These are phyloP conservation scores for Drosophila ezoana DNA, from an alignment of 2,888 invertebrate genomes.

Conservation along the genomic window DNA sequence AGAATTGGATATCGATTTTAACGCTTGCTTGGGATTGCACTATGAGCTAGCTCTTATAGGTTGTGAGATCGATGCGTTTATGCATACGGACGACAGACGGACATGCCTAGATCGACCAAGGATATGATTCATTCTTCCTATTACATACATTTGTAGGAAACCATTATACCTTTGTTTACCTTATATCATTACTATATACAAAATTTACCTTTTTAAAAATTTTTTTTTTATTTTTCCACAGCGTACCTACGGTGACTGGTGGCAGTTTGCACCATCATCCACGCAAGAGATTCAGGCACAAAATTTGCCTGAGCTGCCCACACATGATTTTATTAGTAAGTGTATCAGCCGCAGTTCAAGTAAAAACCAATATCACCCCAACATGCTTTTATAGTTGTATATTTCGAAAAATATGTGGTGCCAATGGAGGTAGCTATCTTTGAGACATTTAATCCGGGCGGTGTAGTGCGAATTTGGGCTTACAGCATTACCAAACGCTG, in stretches of 20 bases:
- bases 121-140: too few relatives aligned
- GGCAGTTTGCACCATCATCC: slow-evolving; percentile 91
- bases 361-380: not conserved
- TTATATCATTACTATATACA: too few relatives aligned
- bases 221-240: slow-evolving; percentile 75
- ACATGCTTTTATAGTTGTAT: slow-evolving; percentile 75
- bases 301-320: slow-evolving; percentile 88
- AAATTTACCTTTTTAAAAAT: not conserved
- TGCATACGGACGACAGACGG: too few relatives aligned
- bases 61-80: too few relatives aligned
- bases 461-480: slow-evolving; percentile 92
- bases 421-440: slow-evolving; percentile 88
- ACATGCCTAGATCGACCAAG: too few relatives aligned
- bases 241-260: slow-evolving; percentile 94
- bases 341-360: not conserved
- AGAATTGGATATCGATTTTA: too few relatives aligned
- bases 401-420: slow-evolving; percentile 84
- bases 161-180: too few relatives aligned
- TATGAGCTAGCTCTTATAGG: too few relatives aligned
- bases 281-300: slow-evolving; percentile 90
- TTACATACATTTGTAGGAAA: too few relatives aligned
- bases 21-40: too few relatives aligned
- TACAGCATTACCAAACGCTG: slow-evolving; percentile 86
- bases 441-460: slow-evolving; percentile 95
- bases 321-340: slow-evolving; percentile 93